Percentiles rank a stretch among this genome's conserved stretches.
These are phyloP conservation scores for Lethenteron reissneri DNA, from an alignment of 2,113 vertebrate genomes.

Conservation along the genomic window DNA sequence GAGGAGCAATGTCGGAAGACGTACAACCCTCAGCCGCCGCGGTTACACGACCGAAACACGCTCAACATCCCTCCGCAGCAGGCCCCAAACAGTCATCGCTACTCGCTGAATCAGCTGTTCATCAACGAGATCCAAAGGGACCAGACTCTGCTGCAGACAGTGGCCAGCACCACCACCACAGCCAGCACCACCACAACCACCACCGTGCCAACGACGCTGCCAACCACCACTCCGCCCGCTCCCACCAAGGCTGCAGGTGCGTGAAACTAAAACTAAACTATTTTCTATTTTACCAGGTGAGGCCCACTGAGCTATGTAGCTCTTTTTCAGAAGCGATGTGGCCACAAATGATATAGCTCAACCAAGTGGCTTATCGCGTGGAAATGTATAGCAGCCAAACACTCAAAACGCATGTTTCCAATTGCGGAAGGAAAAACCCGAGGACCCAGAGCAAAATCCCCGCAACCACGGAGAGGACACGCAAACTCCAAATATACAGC, in stretches of 20 bases:
- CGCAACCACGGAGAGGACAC: too few species aligned
- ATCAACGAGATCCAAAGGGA: slow-evolving; percentile 77
- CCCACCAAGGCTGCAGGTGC: slow-evolving; percentile 22
- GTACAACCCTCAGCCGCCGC: slow-evolving; percentile 28
- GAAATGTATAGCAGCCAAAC: too few species aligned
- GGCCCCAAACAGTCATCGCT: neutral
- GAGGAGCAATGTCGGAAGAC: slow-evolving; percentile 58
- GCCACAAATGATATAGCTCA: too few species aligned
- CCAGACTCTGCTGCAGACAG: slow-evolving; percentile 29
- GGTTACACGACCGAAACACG: slow-evolving; percentile 3
- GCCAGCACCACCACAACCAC: slow-evolving; percentile 20
- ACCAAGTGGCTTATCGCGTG: too few species aligned
- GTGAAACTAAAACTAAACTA: neutral
- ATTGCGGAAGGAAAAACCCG: too few species aligned
- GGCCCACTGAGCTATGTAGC: neutral
- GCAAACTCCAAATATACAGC: too few species aligned
- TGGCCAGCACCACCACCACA: slow-evolving; percentile 29
- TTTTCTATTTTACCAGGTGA: neutral
- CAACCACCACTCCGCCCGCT: slow-evolving; percentile 12
- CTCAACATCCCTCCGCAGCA: neutral
- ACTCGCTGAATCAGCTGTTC: slow-evolving; percentile 1
- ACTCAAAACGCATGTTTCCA: too few species aligned
- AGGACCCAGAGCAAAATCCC: too few species aligned
- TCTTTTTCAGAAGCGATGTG: neutral
- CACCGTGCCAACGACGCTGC: neutral